Percentiles rank a stretch among this genome's conserved stretches.
phyloP scores from a whole-genome alignment of 2,888 invertebrate genomes.

The Orthonevra nobilis region DNA sequence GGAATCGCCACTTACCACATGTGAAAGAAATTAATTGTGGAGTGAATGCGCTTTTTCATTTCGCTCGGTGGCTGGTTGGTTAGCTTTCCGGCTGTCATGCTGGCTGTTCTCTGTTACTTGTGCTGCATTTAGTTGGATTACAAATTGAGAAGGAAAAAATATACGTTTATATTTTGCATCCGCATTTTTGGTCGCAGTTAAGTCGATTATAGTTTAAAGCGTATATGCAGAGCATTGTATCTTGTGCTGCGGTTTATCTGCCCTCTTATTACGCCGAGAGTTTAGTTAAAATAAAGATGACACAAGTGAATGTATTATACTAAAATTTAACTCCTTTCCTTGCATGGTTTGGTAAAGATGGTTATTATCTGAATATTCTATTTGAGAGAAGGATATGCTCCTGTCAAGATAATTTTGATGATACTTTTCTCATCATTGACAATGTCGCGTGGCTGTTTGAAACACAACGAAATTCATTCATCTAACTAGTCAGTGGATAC shows the following conservation, averaged over 20 bases:
- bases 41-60: constrained; percentile 65
- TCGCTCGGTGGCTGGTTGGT: constrained; percentile 28
- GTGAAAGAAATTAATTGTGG: constrained; percentile 69
- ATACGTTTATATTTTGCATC: constrained; percentile 53
- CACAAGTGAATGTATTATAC: too few species aligned
- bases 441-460: too few species aligned
- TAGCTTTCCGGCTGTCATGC: neutral
- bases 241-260: constrained; percentile 14
- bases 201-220: constrained; percentile 45
- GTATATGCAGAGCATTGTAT: constrained; percentile 32
- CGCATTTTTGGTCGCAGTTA: constrained; percentile 58
- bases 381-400: too few species aligned
- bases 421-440: too few species aligned
- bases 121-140: constrained; percentile 39
- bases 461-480: too few species aligned
- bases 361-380: too few species aligned
- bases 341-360: neutral
- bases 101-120: constrained; percentile 42
- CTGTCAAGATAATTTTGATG: too few species aligned
- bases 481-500: too few species aligned
- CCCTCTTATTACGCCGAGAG: neutral
- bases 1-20: constrained; percentile 61
- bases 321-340: neutral
- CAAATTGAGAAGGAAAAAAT: constrained; percentile 9
- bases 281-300: too few species aligned